Evolutionary conservation across 1,140 invertebrate genomes (phyloP).

Genomic region (Scaptodrosophila lebanonensis): DNA sequence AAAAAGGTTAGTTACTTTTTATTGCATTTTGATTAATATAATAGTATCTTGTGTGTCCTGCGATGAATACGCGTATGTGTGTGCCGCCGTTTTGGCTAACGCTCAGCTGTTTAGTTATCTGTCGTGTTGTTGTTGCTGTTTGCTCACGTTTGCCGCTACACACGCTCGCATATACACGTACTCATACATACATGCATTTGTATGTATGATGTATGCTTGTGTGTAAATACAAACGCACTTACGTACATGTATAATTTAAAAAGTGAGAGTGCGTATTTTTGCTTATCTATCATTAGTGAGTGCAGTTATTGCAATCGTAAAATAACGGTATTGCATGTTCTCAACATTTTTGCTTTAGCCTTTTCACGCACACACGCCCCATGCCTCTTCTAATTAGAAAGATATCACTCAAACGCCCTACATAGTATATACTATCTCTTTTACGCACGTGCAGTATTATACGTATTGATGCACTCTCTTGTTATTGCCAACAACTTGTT

Average conservation of each 20-base stretch:
- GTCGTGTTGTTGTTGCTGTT: constrained; percentile 24
- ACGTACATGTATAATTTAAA: constrained; percentile 2
- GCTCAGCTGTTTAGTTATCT: constrained; percentile 39
- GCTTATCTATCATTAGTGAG: constrained; percentile 14
- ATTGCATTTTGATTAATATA: too few relatives aligned
- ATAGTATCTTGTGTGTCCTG: background rate
- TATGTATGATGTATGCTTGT: constrained; percentile 1
- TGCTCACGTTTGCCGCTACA: constrained; percentile 19
- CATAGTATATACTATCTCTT: too few relatives aligned
- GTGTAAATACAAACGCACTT: background rate
- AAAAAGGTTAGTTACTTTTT: too few relatives aligned
- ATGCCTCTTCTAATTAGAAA: constrained; percentile 19
- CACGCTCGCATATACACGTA: background rate
- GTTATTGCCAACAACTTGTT: constrained; percentile 17
- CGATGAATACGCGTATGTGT: constrained; percentile 7
- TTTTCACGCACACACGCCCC: background rate
- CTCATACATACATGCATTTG: background rate
- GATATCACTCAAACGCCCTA: constrained; percentile 5
- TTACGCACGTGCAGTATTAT: constrained; percentile 15
- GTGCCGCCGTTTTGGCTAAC: constrained; percentile 31
- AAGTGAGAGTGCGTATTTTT: constrained; percentile 37
- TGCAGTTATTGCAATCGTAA: constrained; percentile 23
- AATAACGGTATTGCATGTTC: constrained; percentile 29
- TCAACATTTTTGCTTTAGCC: constrained; percentile 4
- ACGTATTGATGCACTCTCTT: constrained; percentile 16